A percentile compares a stretch with the other conserved stretches of the same genome.
Evolutionary conservation across 2,113 vertebrate species (phyloP).

Genomic region (Leptocoma aspasia): DNA sequence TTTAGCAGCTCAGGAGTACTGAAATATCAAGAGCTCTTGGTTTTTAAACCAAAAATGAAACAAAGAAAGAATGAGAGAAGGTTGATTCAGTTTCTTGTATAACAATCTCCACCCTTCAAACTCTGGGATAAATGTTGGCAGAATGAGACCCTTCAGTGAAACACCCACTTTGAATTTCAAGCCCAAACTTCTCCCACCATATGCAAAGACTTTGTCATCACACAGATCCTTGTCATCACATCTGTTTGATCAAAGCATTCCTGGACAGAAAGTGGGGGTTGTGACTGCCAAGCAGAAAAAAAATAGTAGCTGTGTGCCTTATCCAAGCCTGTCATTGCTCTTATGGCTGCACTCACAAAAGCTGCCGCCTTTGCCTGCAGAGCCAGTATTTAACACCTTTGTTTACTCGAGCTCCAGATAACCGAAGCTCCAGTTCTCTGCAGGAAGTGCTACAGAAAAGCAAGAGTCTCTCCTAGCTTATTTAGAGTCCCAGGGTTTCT

Average conservation of each 20-base stretch:
- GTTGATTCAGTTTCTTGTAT: neutral
- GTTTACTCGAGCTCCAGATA: neutral
- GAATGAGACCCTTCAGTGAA: conserved; percentile 3
- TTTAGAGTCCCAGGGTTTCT: neutral
- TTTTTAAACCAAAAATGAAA: neutral
- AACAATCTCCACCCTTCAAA: neutral
- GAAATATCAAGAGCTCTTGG: neutral
- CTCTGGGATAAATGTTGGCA: neutral
- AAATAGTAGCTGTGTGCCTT: neutral
- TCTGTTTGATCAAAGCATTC: conserved; percentile 47
- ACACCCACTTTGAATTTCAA: conserved; percentile 34
- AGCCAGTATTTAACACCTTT: conserved; percentile 21
- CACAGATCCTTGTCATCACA: conserved; percentile 39
- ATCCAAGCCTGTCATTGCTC: neutral
- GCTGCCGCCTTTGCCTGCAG: neutral
- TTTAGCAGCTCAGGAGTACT: neutral
- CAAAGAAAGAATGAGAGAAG: neutral
- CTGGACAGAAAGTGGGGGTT: conserved; percentile 26
- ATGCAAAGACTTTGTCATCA: conserved; percentile 31
- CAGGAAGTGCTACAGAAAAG: neutral
- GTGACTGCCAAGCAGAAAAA: neutral
- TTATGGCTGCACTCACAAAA: neutral
- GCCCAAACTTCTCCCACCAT: conserved; percentile 41
- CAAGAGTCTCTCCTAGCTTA: neutral
- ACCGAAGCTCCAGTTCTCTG: neutral